Base-by-base conservation (phyloP, 2,888 invertebrate species). In the Scaeva pyrastri region DNA sequence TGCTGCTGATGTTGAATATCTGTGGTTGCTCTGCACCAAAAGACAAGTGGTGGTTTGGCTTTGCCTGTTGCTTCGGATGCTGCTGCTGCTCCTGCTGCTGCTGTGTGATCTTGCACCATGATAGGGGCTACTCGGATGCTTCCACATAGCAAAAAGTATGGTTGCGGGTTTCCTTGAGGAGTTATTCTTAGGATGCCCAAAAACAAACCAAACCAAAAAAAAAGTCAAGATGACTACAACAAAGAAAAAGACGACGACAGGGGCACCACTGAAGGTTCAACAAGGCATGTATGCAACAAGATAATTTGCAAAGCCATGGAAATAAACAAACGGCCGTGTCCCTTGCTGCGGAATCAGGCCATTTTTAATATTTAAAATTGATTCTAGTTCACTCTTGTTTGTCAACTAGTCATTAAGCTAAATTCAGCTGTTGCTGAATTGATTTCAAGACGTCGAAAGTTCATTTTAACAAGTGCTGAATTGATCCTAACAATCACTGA, bases 211-310 rank as follows among this genome's bases (percentile, higher is more conserved):
- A 50, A n/a, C 10, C 8, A 43, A 62, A 26, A 52, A n/a, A n/a
- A n/a, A n/a, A n/a, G n/a, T n/a, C 39, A 21, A 39, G 21, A 39
- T 41, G 68, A 52, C 21, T 31, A 56, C 48, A 19, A 62, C 23
- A 52, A n/a, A 52, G 0, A n/a, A 14, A n/a, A 80, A 16, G 50
- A 75, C 60, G 48, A 78, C 70, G 31, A 7, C n/a, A 41, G 21
- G 36, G 60, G n/a, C n/a, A n/a, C n/a, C n/a, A n/a, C n/a, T 70
- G 77, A 86, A 73, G 77, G 77, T 86, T 86, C 86, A 86, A 82
- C 82, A 86, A 81, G 86, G 71, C 74, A 86, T 82, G 77, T 71
- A 72, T 71, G 64, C 82, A 78, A 86, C 86, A 86, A 86, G 86
- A 86, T 86, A 86, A 86, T 86, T 86, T 86, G 82, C 77, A 74